Evolutionary conservation across 1,140 invertebrate species (phyloP).

Genomic region (Brachionus sp.): DNA sequence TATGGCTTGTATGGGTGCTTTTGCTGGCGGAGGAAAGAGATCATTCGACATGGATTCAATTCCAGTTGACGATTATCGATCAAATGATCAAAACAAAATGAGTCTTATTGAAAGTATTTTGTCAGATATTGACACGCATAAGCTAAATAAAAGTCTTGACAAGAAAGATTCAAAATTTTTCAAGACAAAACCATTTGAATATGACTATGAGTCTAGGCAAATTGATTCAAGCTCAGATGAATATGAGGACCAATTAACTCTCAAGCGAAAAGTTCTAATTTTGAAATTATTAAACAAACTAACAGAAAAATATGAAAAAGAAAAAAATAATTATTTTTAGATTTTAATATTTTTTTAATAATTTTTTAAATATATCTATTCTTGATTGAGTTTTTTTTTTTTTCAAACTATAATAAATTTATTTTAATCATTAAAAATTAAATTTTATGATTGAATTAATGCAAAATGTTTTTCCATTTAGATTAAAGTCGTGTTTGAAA

Average conservation of each 20-base stretch:
- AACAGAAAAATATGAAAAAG: neutral
- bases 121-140: neutral
- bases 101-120: neutral
- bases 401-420: no score
- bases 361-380: neutral
- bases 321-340: neutral
- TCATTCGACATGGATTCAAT: neutral
- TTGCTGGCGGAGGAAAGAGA: conserved; percentile 38
- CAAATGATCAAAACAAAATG: neutral
- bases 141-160: neutral
- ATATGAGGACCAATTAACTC: neutral
- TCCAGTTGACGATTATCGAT: neutral
- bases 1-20: conserved; percentile 37
- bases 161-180: neutral
- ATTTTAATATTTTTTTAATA: neutral
- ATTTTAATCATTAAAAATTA: no score
- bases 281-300: neutral
- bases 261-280: neutral
- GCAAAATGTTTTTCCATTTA: no score
- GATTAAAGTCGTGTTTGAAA: no score
- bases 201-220: neutral
- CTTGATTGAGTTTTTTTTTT: neutral
- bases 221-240: neutral
- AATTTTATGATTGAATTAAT: no score
- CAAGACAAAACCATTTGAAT: neutral